Percentiles rank a stretch among this genome's conserved stretches.
phyloP scores from a whole-genome alignment of 2,797 vertebrate species.

The Leuciscus waleckii region DNA sequence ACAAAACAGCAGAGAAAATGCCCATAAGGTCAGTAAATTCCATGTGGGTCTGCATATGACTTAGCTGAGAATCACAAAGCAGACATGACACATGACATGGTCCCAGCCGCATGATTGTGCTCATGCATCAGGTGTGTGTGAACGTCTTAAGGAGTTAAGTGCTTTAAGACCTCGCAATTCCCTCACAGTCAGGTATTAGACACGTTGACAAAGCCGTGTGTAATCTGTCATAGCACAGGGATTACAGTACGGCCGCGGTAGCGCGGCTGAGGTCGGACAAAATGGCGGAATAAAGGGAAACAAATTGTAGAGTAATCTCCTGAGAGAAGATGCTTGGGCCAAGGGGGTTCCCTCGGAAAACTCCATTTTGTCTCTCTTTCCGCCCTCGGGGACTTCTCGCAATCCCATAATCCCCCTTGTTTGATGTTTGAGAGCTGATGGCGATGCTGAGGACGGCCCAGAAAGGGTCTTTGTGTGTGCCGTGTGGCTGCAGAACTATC shows the following conservation, averaged over 20 bases:
- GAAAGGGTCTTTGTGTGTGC: conserved; percentile 75
- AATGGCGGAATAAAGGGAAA: conserved; percentile 76
- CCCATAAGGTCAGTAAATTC: background rate
- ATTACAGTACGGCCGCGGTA: conserved; percentile 73
- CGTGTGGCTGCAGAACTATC: conserved; percentile 62
- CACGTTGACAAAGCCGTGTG: conserved; percentile 75
- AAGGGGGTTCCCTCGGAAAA: conserved; percentile 70
- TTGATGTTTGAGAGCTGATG: conserved; percentile 85
- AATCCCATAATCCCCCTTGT: conserved; percentile 84
- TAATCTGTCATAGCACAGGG: conserved; percentile 76
- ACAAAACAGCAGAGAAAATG: background rate
- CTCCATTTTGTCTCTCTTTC: conserved; percentile 67
- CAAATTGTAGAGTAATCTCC: conserved; percentile 80
- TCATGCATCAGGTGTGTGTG: conserved; percentile 41
- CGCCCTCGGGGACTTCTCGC: conserved; percentile 66
- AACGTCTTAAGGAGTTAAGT: conserved; percentile 67
- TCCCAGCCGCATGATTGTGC: background rate
- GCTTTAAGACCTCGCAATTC: conserved; percentile 69
- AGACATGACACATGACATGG: background rate
- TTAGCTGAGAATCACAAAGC: background rate
- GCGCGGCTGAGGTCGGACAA: conserved; percentile 54
- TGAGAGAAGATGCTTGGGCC: conserved; percentile 65
- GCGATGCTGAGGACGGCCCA: conserved; percentile 76
- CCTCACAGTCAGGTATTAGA: conserved; percentile 71
- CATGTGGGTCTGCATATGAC: background rate